Base-by-base conservation (phyloP, 2,113 vertebrate genomes). In the Sylvilagus bachmani region DNA sequence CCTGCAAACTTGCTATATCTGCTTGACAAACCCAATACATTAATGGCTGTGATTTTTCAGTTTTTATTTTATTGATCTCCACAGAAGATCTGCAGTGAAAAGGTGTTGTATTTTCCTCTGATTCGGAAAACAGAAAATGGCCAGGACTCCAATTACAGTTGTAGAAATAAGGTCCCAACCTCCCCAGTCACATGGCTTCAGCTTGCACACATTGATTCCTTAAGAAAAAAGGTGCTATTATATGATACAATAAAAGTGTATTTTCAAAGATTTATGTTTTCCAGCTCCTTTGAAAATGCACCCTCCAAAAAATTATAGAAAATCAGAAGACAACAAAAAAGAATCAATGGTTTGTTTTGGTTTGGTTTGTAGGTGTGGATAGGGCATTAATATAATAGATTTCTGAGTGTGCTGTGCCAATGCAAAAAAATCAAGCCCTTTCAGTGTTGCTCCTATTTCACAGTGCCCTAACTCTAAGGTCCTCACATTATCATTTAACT, bases 31-130 rank as follows among this genome's bases (percentile, higher is more conserved):
- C 49, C 44, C 71, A 93, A 58, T 33, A 62, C 33, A 74, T 89
- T 58, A 84, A 89, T 91, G 75, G 17, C 8, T 93, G 9, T 62
- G 71, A 87, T 89, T 93, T 82, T 82, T 51, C 24, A 19, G 31
- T 77, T 69, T 92, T 94, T 83, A 84, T 94, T 86, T 97, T 87
- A 93, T 94, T 75, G 53, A 93, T 93, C 69, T 96, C 79, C 64
- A 80, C 93, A 62, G 69, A 88, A 95, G 91, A 92, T 44, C 29
- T 38, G 22, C 53, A 81, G 51, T 33, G 25, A 91, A 11, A 82
- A 77, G 36, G 12, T 74, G 64, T 49, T 90, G 1, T 71, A 64
- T 67, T 94, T 83, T 62, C 49, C 62, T 86, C 66, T 73, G 11
- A 80, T 77, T 19, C 27, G 22, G 61, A 89, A 89, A 81, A 92